These are phyloP conservation scores for Natator depressus DNA, from an alignment of 2,113 vertebrate genomes.

Conservation along the genomic window DNA sequence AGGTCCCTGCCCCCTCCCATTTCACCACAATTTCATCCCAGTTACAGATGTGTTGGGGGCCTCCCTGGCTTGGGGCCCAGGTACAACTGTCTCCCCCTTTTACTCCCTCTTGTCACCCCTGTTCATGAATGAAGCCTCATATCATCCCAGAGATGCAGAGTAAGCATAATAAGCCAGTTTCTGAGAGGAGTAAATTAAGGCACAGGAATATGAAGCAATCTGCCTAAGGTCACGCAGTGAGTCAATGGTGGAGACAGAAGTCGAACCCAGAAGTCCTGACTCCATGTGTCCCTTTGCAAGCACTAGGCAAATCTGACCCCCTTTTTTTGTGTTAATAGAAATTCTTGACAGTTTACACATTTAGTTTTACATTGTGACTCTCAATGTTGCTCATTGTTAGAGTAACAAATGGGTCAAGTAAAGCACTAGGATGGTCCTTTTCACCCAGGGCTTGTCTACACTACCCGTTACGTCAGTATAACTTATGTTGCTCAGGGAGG, in stretches of 20 bases:
- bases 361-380: background rate
- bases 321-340: background rate
- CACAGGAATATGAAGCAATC: background rate
- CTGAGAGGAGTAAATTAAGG: background rate
- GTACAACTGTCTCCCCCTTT: background rate
- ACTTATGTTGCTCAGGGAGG: background rate
- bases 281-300: fast-evolving
- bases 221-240: background rate
- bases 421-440: background rate
- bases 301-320: background rate
- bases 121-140: background rate
- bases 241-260: background rate
- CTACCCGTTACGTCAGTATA: background rate
- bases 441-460: background rate
- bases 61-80: background rate
- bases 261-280: background rate
- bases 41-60: background rate
- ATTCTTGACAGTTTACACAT: background rate
- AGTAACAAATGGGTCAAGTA: background rate
- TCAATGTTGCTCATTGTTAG: background rate
- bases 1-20: background rate
- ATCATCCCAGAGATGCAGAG: background rate
- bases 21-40: background rate
- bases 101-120: background rate
- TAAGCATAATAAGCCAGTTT: fast-evolving